Evolutionary conservation across 1,140 invertebrate species (phyloP), one percentile per base, ranked within the genome.

Genomic region (Drosophila melanica): DNA sequence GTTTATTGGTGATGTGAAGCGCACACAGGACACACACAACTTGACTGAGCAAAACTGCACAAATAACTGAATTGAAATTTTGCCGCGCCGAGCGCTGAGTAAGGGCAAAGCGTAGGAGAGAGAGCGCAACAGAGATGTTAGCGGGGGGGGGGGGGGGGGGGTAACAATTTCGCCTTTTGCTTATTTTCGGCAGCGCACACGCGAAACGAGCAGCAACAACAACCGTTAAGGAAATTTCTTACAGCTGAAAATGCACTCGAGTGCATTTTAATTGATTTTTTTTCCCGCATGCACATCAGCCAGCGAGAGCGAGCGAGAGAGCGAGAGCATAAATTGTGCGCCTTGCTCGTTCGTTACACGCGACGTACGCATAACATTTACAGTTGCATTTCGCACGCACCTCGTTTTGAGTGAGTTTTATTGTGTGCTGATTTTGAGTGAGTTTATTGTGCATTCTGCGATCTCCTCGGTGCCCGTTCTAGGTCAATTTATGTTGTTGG

Each of bases 191-290:
- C 80, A 66, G 51, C 37, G 18, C 16, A 20, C 53, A 51, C 42
- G 30, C 39, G 16, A 12, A 59, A 48, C 66, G 20, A 45, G 65
- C 64, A 70, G 66, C 47, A 48, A 30, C 44, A 50, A 45, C 44
- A 59, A 35, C 7, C 30, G 8, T 7, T 9, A 33, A 9, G 20
- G 20, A 72, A 53, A 59, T 44, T 37, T 59, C 30, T 35, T 58
- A 75, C 57, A 37, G 60, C 50, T 59, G 23, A 51, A 16, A 77
- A 58, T 77, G 76, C 84, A 82, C 70, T 84, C 79, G 74, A 89
- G 84, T 89, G 84, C 84, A 89, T 89, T 89, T 89, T 89, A 89
- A 89, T 89, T 89, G 84, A 89, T 89, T 89, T 89, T 87, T 77
- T 81, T 77, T 81, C 75, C 12, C n/a, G 6, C 45, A 47, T 67